Evolutionary conservation across 2,888 invertebrate genomes (phyloP).

Genomic region (Deilephila elpenor): DNA sequence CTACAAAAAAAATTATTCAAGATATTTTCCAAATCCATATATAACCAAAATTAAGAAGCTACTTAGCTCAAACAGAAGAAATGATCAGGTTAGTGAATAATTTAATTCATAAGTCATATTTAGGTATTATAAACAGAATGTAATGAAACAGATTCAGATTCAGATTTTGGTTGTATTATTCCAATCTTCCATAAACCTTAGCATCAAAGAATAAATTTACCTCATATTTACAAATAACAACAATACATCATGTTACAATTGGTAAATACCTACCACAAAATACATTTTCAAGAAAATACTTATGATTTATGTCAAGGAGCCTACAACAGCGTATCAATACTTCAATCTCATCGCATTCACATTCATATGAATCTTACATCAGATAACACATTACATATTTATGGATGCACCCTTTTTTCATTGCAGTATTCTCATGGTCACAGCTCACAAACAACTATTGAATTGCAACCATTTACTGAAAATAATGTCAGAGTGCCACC

Average conservation of each 20-base stretch:
- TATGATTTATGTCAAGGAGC: not conserved
- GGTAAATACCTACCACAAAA: not conserved
- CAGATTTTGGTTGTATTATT: too few relatives aligned
- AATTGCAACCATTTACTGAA: conserved; percentile 67
- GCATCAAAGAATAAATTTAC: too few relatives aligned
- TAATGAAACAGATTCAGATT: too few relatives aligned
- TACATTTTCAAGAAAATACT: not conserved
- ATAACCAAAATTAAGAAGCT: conserved; percentile 95
- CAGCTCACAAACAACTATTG: conserved; percentile 53
- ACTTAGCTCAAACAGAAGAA: conserved; percentile 85
- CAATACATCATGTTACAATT: too few relatives aligned
- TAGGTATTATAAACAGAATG: too few relatives aligned
- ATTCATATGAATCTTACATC: conserved; percentile 28
- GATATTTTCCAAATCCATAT: conserved; percentile 97
- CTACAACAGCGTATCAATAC: not conserved
- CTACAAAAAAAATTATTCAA: conserved; percentile 96
- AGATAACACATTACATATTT: conserved; percentile 22
- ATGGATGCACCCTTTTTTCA: conserved; percentile 13
- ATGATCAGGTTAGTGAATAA: conserved; percentile 71
- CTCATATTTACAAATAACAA: too few relatives aligned
- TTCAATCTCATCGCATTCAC: conserved; percentile 22
- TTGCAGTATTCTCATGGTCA: conserved; percentile 58
- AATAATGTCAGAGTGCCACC: conserved; percentile 87
- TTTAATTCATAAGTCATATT: not conserved
- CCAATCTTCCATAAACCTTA: too few relatives aligned